Base-by-base conservation (phyloP, 2,113 vertebrate species). In the Podocnemis expansa region DNA sequence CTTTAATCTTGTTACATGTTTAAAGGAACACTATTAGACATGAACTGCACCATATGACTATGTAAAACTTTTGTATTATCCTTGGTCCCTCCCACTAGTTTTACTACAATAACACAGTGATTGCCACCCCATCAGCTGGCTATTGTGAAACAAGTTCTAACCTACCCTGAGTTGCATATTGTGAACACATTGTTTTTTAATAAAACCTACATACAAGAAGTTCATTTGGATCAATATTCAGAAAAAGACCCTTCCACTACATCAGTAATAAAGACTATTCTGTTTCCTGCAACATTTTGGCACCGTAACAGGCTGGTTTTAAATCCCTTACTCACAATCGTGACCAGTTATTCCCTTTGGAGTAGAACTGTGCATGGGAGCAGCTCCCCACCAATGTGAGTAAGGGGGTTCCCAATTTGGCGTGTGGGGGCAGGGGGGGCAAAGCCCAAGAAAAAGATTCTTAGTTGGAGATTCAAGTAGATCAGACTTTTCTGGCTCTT, bases 391-490 rank as follows among this genome's bases (percentile, higher is more conserved):
- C 60, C 60, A 63, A 34, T 63, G 31, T 63, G 60, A n/a, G n/a
- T n/a, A n/a, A n/a, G n/a, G n/a, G n/a, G n/a, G n/a, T 63, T 63
- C 60, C 34, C 14, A 34, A 8, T 63, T 31, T 63, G 60, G 60
- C n/a, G n/a, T n/a, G n/a, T n/a, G n/a, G n/a, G n/a, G n/a, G n/a
- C n/a, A n/a, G n/a, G 67, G 58, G 34, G 45, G 41, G 27, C 56
- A 49, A 24, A 92, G 60, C n/a, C n/a, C 0, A 1, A 34, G 82
- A 83, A 91, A 88, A 1, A 1, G 2, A 17, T 45, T 34, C 47
- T 89, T 55, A 10, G 85, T 49, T 25, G 63, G 86, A 95, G 94
- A 97, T 80, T 22, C 2, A 9, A 90, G 75, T 43, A 93, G 93
- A 87, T 29, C 4, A n/a, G 0, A 0, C 81, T 89, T 90, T 81